Conservation (phyloP, 2,113 vertebrate genomes). For the Phyllostomus hastatus region DNA sequence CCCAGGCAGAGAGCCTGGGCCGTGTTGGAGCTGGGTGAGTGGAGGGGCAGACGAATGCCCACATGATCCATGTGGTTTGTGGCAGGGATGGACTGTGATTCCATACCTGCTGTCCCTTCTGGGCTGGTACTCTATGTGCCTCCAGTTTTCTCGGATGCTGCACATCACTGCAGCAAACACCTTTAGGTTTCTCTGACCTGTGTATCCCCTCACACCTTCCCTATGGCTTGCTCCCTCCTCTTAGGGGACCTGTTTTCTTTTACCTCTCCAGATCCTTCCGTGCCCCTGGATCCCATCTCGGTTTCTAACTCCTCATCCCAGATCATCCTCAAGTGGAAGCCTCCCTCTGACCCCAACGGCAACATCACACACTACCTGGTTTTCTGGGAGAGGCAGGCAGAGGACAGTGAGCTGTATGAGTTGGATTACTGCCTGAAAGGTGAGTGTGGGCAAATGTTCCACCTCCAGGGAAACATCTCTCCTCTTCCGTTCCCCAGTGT, state of each 20-base stretch:
- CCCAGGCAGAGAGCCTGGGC: neutral
- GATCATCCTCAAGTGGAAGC: slow-evolving; percentile 97
- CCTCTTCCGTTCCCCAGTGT: neutral
- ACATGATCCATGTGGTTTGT: neutral
- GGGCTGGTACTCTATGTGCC: accelerated
- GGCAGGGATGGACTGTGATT: accelerated
- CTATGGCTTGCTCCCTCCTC: accelerated
- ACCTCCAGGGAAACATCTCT: accelerated
- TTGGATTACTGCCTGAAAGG: slow-evolving; percentile 97
- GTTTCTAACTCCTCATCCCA: slow-evolving; percentile 95
- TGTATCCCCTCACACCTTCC: neutral
- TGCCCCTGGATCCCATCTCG: slow-evolving; percentile 93
- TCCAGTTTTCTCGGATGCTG: neutral
- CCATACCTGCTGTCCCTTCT: accelerated
- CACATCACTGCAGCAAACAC: neutral
- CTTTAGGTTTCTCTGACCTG: no score
- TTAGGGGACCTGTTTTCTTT: neutral
- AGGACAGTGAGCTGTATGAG: slow-evolving; percentile 92
- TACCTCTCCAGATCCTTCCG: slow-evolving; percentile 87
- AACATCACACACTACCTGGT: slow-evolving; percentile 98
- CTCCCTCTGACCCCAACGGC: slow-evolving; percentile 93
- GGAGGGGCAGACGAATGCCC: neutral
- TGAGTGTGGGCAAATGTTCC: slow-evolving; percentile 47
- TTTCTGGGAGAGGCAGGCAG: slow-evolving; percentile 90
- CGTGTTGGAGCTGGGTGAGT: no score